A percentile compares a stretch with the other conserved stretches of the same genome.
These are phyloP conservation scores for Danionella dracula DNA, from an alignment of 2,797 vertebrate species.

Conservation along the genomic window DNA sequence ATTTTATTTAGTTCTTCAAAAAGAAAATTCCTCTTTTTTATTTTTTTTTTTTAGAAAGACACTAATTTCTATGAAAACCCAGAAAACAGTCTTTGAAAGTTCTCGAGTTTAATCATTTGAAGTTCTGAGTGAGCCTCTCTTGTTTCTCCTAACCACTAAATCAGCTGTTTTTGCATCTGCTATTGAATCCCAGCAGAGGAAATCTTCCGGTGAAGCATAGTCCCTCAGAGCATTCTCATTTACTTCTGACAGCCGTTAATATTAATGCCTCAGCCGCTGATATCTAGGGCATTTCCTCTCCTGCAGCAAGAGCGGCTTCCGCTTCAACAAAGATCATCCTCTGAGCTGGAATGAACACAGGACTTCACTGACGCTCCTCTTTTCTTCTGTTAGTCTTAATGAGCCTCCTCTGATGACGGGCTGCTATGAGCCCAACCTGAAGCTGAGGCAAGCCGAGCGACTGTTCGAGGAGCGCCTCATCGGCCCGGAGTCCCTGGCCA, in stretches of 20 bases:
- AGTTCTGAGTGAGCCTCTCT: background rate
- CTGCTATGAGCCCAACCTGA: constrained; percentile 81
- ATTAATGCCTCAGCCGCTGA: constrained; percentile 23
- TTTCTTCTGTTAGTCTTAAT: constrained; percentile 64
- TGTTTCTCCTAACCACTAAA: too few relatives aligned
- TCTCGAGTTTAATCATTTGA: too few relatives aligned
- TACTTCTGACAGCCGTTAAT: constrained; percentile 23
- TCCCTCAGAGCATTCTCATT: constrained; percentile 14
- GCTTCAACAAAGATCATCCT: background rate
- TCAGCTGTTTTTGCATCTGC: background rate
- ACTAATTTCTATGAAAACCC: too few relatives aligned
- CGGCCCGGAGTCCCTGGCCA: constrained; percentile 86
- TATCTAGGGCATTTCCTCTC: constrained; percentile 13
- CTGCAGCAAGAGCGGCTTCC: background rate
- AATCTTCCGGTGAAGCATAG: constrained; percentile 16
- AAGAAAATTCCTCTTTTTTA: too few relatives aligned
- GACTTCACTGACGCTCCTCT: background rate
- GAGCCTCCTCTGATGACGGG: constrained; percentile 82
- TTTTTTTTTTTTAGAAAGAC: too few relatives aligned
- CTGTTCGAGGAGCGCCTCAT: constrained; percentile 81
- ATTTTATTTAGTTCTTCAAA: too few relatives aligned
- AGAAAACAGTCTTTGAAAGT: too few relatives aligned
- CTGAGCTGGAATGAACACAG: background rate
- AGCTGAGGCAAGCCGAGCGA: constrained; percentile 78
- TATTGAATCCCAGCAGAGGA: constrained; percentile 2